Evolutionary conservation across 1,140 invertebrate species (phyloP), one percentile per base, ranked within the genome.

Genomic region (Drosophila ercepeae): DNA sequence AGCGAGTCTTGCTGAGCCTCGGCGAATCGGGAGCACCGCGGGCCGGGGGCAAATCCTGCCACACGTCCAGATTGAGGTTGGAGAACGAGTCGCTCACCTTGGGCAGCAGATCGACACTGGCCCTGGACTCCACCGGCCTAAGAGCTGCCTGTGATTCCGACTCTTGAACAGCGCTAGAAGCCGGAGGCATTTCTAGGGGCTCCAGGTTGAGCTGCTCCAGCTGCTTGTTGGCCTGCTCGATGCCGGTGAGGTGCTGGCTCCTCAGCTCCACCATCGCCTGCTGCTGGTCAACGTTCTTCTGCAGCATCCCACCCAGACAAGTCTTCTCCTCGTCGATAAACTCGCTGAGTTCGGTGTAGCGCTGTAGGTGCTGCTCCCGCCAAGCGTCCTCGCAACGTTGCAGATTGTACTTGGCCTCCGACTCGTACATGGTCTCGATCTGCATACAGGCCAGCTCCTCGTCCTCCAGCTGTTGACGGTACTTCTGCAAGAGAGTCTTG

Each of bases 221-320:
- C 51, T 92, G 90, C 13, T 91, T 76, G 69, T 91, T 91, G 49
- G 90, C 91, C 60, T 91, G 81, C 63, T 93, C 92, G 57, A 93
- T 91, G 14, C 75, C 76, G 16, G 78, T 54, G 0, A 92, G 39
- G 58, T 92, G 91, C 21, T 89, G 79, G 53, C 91, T 83, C 1
- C 92, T 81, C 59, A 93, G 77, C 16, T 90, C 71, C 0, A 92
- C 48, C 7, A 92, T 51, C 3, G 90, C 51, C 52, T 89, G 75
- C 60, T 93, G 92, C 44, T 89, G 78, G 7, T 75, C 27, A n/a
- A 91, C 63, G 42, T 91, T 92, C 53, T 89, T 74, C 34, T 60
- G 60, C 1, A 92, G 29, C 51, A 92, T 86, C 65, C n/a, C 41
- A 11, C 63, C 42, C 13, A 81, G 11, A 25, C 60, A 18, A 5